These are phyloP conservation scores for Hipparchia sbordonii DNA, from an alignment of 2,888 invertebrate genomes.

Conservation along the genomic window DNA sequence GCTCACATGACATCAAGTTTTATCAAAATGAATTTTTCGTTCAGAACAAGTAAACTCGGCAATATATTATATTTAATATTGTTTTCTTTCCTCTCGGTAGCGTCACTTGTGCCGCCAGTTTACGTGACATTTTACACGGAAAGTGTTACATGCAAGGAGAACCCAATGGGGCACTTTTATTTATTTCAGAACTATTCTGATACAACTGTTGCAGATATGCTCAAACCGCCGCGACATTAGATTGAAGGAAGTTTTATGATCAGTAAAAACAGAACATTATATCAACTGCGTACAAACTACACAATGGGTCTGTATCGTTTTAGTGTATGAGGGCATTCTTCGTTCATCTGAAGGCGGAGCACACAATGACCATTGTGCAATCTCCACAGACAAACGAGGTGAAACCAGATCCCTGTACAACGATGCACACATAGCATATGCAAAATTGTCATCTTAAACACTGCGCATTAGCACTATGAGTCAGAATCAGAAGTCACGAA, in stretches of 20 bases:
- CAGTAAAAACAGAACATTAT: constrained; percentile 26
- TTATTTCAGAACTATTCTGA: constrained; percentile 41
- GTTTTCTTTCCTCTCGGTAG: constrained; percentile 54
- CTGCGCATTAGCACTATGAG: constrained; percentile 21
- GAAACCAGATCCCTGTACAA: constrained; percentile 61
- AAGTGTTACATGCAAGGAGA: constrained; percentile 54
- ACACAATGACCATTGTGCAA: constrained; percentile 75
- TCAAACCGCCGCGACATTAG: constrained; percentile 10
- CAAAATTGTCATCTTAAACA: constrained; percentile 29
- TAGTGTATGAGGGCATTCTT: constrained; percentile 60
- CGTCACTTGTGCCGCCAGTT: constrained; percentile 59
- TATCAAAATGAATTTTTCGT: constrained; percentile 37
- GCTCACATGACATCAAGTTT: not conserved
- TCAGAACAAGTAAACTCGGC: constrained; percentile 36
- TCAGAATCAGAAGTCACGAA: constrained; percentile 15
- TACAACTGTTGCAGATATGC: constrained; percentile 6
- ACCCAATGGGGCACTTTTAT: constrained; percentile 58
- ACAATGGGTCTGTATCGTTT: constrained; percentile 64
- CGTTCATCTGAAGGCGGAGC: constrained; percentile 54
- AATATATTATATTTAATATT: constrained; percentile 49
- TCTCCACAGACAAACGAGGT: constrained; percentile 53
- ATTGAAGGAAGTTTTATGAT: constrained; percentile 8
- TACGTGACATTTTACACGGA: constrained; percentile 58
- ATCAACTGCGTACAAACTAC: constrained; percentile 41
- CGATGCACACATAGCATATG: constrained; percentile 38